phyloP scores from a whole-genome alignment of 1,140 invertebrate genomes.

The Luehdorfia chinensis region DNA sequence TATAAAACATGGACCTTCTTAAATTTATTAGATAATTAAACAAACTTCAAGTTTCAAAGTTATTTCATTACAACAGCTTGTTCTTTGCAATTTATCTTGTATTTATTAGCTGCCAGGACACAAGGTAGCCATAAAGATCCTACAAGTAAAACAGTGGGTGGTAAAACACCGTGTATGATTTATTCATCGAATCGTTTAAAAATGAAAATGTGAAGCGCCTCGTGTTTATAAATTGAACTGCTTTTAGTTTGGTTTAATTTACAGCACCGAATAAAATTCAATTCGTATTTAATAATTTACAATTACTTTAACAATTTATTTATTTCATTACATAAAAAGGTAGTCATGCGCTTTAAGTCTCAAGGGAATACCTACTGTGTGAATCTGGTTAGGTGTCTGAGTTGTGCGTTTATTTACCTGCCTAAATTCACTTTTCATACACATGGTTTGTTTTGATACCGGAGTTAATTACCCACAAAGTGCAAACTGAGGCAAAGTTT shows the following conservation, averaged over 20 bases:
- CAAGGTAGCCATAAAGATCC: conserved; percentile 11
- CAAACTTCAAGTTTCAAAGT: too few relatives aligned
- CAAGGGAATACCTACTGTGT: too few relatives aligned
- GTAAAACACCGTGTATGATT: conserved; percentile 11
- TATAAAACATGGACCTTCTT: conserved; percentile 7
- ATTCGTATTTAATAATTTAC: not conserved
- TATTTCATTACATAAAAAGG: too few relatives aligned
- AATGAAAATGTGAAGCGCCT: conserved; percentile 1
- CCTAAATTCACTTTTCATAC: conserved; percentile 7
- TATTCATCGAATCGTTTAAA: conserved; percentile 6
- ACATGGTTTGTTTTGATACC: conserved; percentile 20
- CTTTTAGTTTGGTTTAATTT: conserved; percentile 7
- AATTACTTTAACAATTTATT: too few relatives aligned
- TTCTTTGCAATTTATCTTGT: not conserved
- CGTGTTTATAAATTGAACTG: not conserved
- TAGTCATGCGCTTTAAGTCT: too few relatives aligned
- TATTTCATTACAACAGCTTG: too few relatives aligned
- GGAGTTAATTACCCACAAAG: conserved; percentile 44
- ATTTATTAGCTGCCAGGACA: not conserved
- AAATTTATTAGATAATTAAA: too few relatives aligned
- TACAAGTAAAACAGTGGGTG: conserved; percentile 10
- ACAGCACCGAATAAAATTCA: not conserved
- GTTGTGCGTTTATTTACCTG: not conserved
- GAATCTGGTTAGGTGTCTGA: too few relatives aligned
- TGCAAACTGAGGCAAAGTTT: conserved; percentile 35